These are phyloP conservation scores for Desmodus rotundus DNA, from an alignment of 2,113 vertebrate genomes.

Conservation along the genomic window DNA sequence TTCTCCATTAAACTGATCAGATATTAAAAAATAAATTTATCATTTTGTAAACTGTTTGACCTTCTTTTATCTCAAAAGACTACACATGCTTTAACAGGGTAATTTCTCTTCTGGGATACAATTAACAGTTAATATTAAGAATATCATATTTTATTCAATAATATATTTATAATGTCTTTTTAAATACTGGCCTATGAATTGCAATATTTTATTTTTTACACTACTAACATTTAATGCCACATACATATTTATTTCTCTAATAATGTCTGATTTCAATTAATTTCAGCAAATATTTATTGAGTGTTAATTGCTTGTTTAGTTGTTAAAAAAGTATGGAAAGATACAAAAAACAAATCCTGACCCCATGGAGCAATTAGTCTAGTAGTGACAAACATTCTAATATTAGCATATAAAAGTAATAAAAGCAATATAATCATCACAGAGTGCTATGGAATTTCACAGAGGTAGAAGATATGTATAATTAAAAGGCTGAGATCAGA, in stretches of 20 bases:
- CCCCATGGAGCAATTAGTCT: background rate
- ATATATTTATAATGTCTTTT: constrained; percentile 44
- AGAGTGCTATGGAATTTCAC: background rate
- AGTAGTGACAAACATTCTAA: background rate
- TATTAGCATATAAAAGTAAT: background rate
- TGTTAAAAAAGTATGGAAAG: background rate
- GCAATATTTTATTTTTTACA: background rate
- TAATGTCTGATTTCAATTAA: background rate
- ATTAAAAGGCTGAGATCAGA: background rate
- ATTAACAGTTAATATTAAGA: constrained; percentile 44
- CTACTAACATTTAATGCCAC: background rate
- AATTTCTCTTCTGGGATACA: constrained; percentile 23
- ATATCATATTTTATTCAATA: constrained; percentile 13
- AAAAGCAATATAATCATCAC: background rate
- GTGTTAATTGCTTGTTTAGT: background rate
- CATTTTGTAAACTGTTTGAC: constrained; percentile 49
- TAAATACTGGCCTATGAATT: constrained; percentile 46
- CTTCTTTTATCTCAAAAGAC: constrained; percentile 63
- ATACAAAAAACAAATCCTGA: background rate
- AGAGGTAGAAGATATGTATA: background rate
- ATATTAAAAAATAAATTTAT: constrained; percentile 37
- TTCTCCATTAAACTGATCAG: constrained; percentile 29
- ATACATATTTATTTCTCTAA: constrained; percentile 23
- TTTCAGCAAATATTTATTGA: constrained; percentile 35
- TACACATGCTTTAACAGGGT: constrained; percentile 16